Evolutionary conservation across 2,888 invertebrate species (phyloP), one percentile per base, ranked within the genome.

Genomic region (Sminthurinus aureus): DNA sequence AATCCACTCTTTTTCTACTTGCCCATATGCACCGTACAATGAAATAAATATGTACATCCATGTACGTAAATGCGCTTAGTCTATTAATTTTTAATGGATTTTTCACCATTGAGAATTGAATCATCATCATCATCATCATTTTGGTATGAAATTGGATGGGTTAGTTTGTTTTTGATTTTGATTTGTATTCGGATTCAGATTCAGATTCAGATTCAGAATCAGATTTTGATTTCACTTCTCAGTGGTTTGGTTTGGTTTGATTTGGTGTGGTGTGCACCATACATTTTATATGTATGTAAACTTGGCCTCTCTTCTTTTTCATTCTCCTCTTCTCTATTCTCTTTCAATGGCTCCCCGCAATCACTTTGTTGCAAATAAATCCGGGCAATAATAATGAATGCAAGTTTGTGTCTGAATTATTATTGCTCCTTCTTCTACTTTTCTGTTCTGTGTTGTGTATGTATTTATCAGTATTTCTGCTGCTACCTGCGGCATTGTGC

Each of bases 11-110:
- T 38, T 38, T 38, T 38, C 3, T 38, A 38, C 38, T 38, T 38
- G 38, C 38, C 38, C 38, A 38, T 38, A 38, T 38, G 38, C 38
- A 1, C 1, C 38, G 38, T 38, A 38, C 38, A 38, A 38, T 38
- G 6, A 1, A 38, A 38, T 6, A 38, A 4, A 6, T 38, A 38
- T 38, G 38, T 38, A 38, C 38, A 38, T n/a, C n/a, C n/a, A 38
- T 38, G 38, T 38, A 38, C 38, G 38, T 38, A 6, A 38, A 38
- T 6, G 3, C 1, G 8, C 18, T 58, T 58, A 58, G 15, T 66
- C 67, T 64, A 79, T 79, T 79, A 22, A 66, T 79, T 79, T 66
- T 79, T 66, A 79, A 79, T 79, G 24, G 79, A 24, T 58, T 79
- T 79, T 79, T 22, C 64, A 78, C 51, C n/a, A 64, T 26, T 13